Evolutionary conservation across 2,113 vertebrate species (phyloP), one percentile per base, ranked within the genome.

Genomic region (Amblyornis subalaris): DNA sequence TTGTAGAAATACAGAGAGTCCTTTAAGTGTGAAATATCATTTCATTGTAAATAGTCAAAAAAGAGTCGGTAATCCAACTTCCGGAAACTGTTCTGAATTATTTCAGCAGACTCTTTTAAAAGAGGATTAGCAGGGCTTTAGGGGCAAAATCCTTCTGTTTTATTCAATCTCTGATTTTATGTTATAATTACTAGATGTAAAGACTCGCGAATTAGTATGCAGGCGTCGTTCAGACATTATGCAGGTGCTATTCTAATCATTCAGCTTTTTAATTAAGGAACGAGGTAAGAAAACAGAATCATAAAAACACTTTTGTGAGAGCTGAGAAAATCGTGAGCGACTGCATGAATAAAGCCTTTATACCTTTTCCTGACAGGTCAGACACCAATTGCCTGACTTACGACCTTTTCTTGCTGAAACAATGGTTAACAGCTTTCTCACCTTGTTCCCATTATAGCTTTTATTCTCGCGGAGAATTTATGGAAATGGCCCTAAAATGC

Each of bases 61-160:
- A 99, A 98, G 98, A 98, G 97, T 98, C 97, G 97, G 97, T 99
- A 99, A 99, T 99, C 99, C 99, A 98, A 99, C 99, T 99, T 99
- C 99, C 99, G 98, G 99, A 99, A 99, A 99, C 98, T 98, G 98
- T 99, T 98, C 98, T 98, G 99, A 99, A 98, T 99, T 99, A 98
- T 99, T 99, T 99, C 99, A 99, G 98, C 98, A 99, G 98, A 98
- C 98, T 98, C 98, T 98, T 99, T 99, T 99, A 99, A 99, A 98
- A 98, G 98, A 98, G 99, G 99, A 99, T 99, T 99, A 99, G 99
- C 96, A 84, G 98, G 98, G 98, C 98, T 98, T 98, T 98, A 97
- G 98, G 98, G 98, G 97, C 98, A 98, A 98, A 98, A 98, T 98
- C 98, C 97, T 98, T 97, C 97, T 98, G 97, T 98, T 97, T 97